Evolutionary conservation across 2,888 invertebrate species (phyloP), one percentile per base, ranked within the genome.

Genomic region (Ectobius pallidus): DNA sequence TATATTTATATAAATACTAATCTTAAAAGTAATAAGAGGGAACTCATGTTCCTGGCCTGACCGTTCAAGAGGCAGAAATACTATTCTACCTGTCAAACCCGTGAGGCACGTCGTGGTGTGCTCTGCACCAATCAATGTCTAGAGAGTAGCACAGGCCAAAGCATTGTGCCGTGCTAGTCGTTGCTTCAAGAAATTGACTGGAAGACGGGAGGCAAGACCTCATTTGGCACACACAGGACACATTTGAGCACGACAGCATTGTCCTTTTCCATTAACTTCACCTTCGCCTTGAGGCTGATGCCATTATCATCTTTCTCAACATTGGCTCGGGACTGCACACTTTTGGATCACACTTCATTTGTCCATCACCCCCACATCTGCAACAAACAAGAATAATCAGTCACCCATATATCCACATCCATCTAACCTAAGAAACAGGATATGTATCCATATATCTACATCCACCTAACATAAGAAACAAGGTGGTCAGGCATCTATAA

Each of bases 271-370:
- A 14, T 30, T 55, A 55, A 34, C 69, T 71, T 75, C 73, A 75
- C 78, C 78, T 78, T 75, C 79, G 77, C 27, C 79, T 77, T 70
- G 78, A 76, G 61, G 78, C 78, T 72, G 92, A 93, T 70, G 92
- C 92, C 69, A 92, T 93, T 81, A 96, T 93, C 91, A 95, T 94
- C 86, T 95, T 94, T 81, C 93, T 88, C 81, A 95, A 85, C 91
- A 94, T 92, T 72, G 95, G 95, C 82, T 95, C 94, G 58, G 96
- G 95, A 78, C 93, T 92, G 84, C 96, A 96, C 77, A 90, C 90
- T 84, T 92, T 92, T 73, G 96, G 96, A 84, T 96, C 94, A 84
- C 96, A 96, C 85, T 95, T 92, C 96, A 96, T 96, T 84, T 95
- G 93, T 79, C 96, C 96, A 83, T 94, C 92, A 77, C 92, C 91